A percentile compares a stretch with the other conserved stretches of the same genome.
Conservation (phyloP, 2,797 vertebrate genomes). For the Tiaroga cobitis region DNA sequence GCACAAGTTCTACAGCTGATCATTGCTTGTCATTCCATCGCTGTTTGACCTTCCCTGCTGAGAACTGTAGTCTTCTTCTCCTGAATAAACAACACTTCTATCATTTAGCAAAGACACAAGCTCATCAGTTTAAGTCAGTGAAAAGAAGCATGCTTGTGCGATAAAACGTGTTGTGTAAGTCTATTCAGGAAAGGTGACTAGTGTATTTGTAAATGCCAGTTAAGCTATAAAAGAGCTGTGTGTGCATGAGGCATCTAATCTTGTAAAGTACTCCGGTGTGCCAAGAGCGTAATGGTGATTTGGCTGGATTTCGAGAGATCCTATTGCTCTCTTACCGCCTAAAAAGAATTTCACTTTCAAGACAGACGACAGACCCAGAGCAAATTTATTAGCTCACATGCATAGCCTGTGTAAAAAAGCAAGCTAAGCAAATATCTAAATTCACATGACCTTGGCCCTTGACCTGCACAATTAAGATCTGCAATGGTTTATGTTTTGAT, state of each 20-base stretch:
- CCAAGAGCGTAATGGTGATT: conserved; percentile 49
- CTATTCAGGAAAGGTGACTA: conserved; percentile 20
- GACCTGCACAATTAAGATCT: conserved; percentile 44
- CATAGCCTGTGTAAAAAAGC: conserved; percentile 53
- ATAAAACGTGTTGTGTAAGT: not conserved
- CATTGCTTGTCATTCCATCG: not conserved
- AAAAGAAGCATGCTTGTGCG: not conserved
- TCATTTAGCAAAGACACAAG: not conserved
- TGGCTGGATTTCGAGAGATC: conserved; percentile 59
- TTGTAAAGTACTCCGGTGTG: conserved; percentile 51
- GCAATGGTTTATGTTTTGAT: not conserved
- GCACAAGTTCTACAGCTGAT: not conserved
- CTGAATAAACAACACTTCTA: not conserved
- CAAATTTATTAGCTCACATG: conserved; percentile 56
- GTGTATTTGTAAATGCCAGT: conserved; percentile 41
- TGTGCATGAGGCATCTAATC: conserved; percentile 56
- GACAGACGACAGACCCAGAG: conserved; percentile 62
- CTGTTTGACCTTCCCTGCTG: not conserved
- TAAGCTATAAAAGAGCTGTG: conserved; percentile 56
- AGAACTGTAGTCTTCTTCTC: not conserved
- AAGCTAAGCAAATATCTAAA: conserved; percentile 65
- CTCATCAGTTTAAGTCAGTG: not conserved
- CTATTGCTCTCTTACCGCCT: conserved; percentile 49
- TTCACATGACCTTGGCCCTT: conserved; percentile 69
- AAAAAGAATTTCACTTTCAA: conserved; percentile 33